Evolutionary conservation across 1,140 invertebrate genomes (phyloP).

Genomic region (Drosophila eugracilis): DNA sequence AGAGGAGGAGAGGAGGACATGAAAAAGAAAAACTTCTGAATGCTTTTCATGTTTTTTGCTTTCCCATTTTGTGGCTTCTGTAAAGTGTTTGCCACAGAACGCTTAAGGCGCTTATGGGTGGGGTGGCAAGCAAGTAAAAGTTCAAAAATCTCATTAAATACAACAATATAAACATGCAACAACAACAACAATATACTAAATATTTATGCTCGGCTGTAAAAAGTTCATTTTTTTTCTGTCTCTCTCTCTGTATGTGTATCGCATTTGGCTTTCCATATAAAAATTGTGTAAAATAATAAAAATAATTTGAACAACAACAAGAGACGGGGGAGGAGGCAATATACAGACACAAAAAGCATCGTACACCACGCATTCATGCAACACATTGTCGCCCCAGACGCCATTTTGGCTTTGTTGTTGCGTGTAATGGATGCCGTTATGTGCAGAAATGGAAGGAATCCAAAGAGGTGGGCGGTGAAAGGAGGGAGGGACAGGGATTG

Average conservation of each 20-base stretch:
- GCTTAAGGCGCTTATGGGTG: conserved; percentile 71
- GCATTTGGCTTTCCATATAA: conserved; percentile 63
- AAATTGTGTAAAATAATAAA: conserved; percentile 82
- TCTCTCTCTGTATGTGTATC: conserved; percentile 25
- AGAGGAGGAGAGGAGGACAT: conserved; percentile 7
- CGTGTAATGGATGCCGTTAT: conserved; percentile 78
- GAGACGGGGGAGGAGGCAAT: too few species aligned
- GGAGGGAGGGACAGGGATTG: conserved; percentile 2
- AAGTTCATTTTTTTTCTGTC: conserved; percentile 46
- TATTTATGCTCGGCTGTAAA: conserved; percentile 60
- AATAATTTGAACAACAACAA: conserved; percentile 70
- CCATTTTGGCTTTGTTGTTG: conserved; percentile 72
- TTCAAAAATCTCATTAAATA: conserved; percentile 78
- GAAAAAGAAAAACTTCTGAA: conserved; percentile 36
- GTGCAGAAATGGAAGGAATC: conserved; percentile 31
- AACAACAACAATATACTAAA: conserved; percentile 73
- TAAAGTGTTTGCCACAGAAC: conserved; percentile 28
- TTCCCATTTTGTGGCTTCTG: conserved; percentile 47
- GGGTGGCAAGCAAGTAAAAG: conserved; percentile 64
- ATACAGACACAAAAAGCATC: conserved; percentile 28
- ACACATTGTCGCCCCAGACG: conserved; percentile 64
- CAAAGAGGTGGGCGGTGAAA: conserved; percentile 15
- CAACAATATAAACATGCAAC: conserved; percentile 50
- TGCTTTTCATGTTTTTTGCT: conserved; percentile 41
- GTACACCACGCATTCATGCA: conserved; percentile 23